phyloP scores from a whole-genome alignment of 2,797 vertebrate species.

The Pipistrellus nathusii region DNA sequence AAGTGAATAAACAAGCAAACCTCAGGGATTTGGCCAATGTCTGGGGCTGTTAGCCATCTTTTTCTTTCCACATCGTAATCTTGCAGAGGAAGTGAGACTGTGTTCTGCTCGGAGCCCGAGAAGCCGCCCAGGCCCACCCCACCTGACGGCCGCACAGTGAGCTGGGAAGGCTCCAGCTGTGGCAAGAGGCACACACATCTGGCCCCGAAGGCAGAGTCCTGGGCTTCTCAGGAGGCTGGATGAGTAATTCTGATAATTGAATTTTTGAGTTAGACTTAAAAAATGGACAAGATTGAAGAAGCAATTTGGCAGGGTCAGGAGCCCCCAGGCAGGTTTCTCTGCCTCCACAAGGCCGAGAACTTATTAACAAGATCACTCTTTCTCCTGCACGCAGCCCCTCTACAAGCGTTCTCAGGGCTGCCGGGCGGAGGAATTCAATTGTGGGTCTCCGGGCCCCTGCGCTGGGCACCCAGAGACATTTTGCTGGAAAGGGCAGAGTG shows the following conservation, averaged over 20 bases:
- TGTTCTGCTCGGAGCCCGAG: not conserved
- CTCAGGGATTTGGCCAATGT: not conserved
- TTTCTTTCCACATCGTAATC: not conserved
- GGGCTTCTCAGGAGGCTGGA: constrained; percentile 11
- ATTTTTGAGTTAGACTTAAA: constrained; percentile 78
- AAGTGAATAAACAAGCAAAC: not conserved
- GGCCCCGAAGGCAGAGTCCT: not conserved
- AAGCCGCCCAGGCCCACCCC: not conserved
- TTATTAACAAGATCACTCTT: constrained; percentile 79
- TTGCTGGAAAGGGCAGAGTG: not conserved
- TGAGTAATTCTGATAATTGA: constrained; percentile 71
- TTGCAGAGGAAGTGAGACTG: not conserved
- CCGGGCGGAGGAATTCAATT: constrained; percentile 45
- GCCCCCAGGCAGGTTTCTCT: constrained; percentile 60
- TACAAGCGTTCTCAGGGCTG: not conserved
- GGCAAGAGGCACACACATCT: not conserved
- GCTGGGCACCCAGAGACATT: not conserved
- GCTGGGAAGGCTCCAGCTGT: not conserved
- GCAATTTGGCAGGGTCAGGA: constrained; percentile 65
- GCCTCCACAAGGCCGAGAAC: not conserved
- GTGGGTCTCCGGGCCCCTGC: constrained; percentile 10
- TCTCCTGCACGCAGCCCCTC: not conserved
- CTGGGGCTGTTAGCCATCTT: not conserved
- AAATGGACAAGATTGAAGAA: constrained; percentile 75
- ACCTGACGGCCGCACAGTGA: not conserved